phyloP scores from a whole-genome alignment of 2,797 vertebrate genomes.

The Lutjanus argentimaculatus region DNA sequence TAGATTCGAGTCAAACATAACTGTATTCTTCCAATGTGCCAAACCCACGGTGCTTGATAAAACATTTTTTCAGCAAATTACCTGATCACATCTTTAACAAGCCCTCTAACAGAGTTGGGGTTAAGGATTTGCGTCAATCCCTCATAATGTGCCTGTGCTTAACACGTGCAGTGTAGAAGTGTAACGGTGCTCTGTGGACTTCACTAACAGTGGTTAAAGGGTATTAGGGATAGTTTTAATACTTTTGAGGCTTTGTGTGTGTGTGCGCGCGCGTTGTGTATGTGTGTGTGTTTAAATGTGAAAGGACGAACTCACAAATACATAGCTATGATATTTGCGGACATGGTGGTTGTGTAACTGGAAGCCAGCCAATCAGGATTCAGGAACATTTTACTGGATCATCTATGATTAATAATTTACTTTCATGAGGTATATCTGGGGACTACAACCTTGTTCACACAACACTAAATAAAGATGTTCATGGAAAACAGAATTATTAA shows the following conservation, averaged over 20 bases:
- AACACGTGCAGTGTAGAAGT: conserved; percentile 32
- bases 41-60: not conserved
- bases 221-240: conserved; percentile 47
- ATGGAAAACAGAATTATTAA: not conserved
- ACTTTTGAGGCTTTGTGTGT: conserved; percentile 16
- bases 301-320: not conserved
- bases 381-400: conserved; percentile 19
- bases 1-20: not conserved
- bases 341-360: conserved; percentile 3
- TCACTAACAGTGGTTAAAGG: conserved; percentile 30
- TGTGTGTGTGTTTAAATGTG: not conserved
- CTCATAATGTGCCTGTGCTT: conserved; percentile 49
- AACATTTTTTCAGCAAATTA: not conserved
- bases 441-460: not conserved
- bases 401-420: conserved; percentile 3
- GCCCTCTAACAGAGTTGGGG: not conserved
- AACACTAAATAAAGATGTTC: not conserved
- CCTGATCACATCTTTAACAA: conserved; percentile 14
- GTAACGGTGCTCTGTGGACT: conserved; percentile 11
- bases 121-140: conserved; percentile 48
- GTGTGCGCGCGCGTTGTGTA: too few relatives aligned
- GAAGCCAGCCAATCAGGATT: conserved; percentile 15
- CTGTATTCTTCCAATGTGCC: not conserved
- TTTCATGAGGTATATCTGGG: not conserved
- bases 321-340: not conserved